A percentile compares a stretch with the other conserved stretches of the same genome.
Evolutionary conservation across 2,888 invertebrate species (phyloP).

Genomic region (Cataglyphis albicans): DNA sequence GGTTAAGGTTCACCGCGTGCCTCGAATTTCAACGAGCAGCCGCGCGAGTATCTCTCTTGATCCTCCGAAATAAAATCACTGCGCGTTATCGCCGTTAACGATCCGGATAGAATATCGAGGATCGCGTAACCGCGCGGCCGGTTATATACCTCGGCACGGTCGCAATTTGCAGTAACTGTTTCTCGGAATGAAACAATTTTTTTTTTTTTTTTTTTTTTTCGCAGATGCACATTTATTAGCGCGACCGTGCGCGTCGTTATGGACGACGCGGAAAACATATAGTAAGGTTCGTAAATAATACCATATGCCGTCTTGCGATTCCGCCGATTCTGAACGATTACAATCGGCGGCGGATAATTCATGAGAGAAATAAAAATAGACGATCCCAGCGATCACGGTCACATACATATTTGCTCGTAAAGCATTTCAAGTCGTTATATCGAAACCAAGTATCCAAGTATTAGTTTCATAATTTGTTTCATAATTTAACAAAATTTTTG

Average conservation of each 20-base stretch:
- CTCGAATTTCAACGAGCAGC: slow-evolving; percentile 52
- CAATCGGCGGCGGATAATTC: slow-evolving; percentile 52
- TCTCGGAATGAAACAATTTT: slow-evolving; percentile 40
- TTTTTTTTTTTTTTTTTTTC: slow-evolving; percentile 1
- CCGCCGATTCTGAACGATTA: slow-evolving; percentile 43
- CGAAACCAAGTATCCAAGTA: background rate
- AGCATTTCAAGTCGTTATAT: background rate
- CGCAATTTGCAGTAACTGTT: slow-evolving; percentile 55
- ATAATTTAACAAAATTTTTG: background rate
- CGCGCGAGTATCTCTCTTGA: slow-evolving; percentile 34
- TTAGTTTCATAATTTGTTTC: background rate
- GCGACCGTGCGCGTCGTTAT: slow-evolving; percentile 51
- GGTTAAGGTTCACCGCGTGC: slow-evolving; percentile 54
- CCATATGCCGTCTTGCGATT: slow-evolving; percentile 39
- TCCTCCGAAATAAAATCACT: slow-evolving; percentile 56
- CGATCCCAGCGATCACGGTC: background rate
- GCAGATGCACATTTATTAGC: slow-evolving; percentile 47
- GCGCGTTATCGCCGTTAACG: slow-evolving; percentile 55
- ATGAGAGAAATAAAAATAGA: slow-evolving; percentile 55
- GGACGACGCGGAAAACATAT: slow-evolving; percentile 1
- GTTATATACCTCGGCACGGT: slow-evolving; percentile 33
- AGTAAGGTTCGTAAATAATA: slow-evolving; percentile 23
- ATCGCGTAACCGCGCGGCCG: slow-evolving; percentile 49
- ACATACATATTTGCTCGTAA: slow-evolving; percentile 46
- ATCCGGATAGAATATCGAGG: slow-evolving; percentile 56